These are phyloP conservation scores for Pardosa pseudoannulata DNA, from an alignment of 2,888 invertebrate genomes.

Conservation along the genomic window DNA sequence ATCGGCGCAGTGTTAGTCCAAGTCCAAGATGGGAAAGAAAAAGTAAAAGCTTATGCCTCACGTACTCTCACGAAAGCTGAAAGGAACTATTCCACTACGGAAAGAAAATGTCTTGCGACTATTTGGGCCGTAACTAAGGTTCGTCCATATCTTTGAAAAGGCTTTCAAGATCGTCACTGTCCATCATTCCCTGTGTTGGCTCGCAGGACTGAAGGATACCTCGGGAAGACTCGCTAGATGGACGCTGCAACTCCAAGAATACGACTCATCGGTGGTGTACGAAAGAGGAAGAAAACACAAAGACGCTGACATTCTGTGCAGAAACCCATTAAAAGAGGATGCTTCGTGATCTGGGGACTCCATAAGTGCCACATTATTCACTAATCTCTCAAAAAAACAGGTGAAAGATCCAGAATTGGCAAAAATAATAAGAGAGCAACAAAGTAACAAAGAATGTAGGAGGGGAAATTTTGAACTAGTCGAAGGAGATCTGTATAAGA, in stretches of 20 bases:
- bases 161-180: slow-evolving; percentile 74
- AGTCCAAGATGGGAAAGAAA: not conserved
- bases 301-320: not conserved
- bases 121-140: slow-evolving; percentile 74
- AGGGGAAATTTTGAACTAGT: not conserved
- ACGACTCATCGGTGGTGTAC: not conserved
- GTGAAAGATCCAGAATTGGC: too few species aligned
- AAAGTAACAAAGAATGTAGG: too few species aligned
- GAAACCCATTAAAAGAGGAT: not conserved
- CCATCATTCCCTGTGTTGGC: slow-evolving; percentile 75
- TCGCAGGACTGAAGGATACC: slow-evolving; percentile 77
- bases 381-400: too few species aligned
- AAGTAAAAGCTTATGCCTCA: not conserved
- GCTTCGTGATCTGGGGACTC: not conserved
- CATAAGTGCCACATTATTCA: not conserved
- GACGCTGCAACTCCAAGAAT: slow-evolving; percentile 75
- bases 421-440: too few species aligned
- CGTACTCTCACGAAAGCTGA: not conserved
- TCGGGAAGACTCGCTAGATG: slow-evolving; percentile 78
- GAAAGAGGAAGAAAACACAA: not conserved
- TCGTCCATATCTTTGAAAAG: slow-evolving; percentile 73
- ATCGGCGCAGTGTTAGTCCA: not conserved
- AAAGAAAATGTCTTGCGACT: slow-evolving; percentile 76
- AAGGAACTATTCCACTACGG: slow-evolving; percentile 77
- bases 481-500: slow-evolving; percentile 77